These are phyloP conservation scores for Exocentrus adspersus DNA, from an alignment of 2,888 invertebrate species.

Conservation along the genomic window DNA sequence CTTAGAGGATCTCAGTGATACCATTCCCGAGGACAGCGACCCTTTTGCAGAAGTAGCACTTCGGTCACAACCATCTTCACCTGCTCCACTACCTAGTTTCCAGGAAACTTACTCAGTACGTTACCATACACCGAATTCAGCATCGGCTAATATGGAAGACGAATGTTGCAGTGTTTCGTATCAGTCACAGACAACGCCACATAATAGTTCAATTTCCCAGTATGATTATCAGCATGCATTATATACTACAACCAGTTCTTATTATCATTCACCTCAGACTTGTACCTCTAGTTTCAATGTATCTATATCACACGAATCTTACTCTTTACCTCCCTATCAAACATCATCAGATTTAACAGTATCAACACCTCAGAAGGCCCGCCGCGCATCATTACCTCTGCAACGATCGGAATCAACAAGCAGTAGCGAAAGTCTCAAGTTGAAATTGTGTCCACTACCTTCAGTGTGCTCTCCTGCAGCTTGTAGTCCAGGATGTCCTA, in stretches of 20 bases:
- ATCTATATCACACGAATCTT: constrained; percentile 69
- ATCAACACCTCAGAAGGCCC: constrained; percentile 71
- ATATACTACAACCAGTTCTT: constrained; percentile 66
- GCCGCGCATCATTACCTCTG: constrained; percentile 80
- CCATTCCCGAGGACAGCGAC: constrained; percentile 76
- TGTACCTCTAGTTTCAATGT: constrained; percentile 67
- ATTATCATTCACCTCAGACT: constrained; percentile 67
- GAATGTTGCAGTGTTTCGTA: constrained; percentile 78
- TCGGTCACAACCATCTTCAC: constrained; percentile 59
- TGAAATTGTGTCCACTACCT: constrained; percentile 66
- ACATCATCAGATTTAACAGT: constrained; percentile 74
- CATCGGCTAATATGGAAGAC: constrained; percentile 84
- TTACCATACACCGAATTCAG: constrained; percentile 63
- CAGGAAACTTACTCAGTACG: constrained; percentile 88
- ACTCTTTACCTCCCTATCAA: constrained; percentile 64
- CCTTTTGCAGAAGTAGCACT: constrained; percentile 76
- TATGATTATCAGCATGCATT: constrained; percentile 71
- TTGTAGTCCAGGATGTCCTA: constrained; percentile 66
- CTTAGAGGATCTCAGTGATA: constrained; percentile 76
- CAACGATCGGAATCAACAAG: constrained; percentile 85
- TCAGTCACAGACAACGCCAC: constrained; percentile 61
- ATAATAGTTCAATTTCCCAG: constrained; percentile 67
- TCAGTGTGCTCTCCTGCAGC: constrained; percentile 78
- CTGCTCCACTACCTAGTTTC: constrained; percentile 80
- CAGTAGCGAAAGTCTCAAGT: constrained; percentile 80